Evolutionary conservation across 2,113 vertebrate genomes (phyloP), one percentile per base, ranked within the genome.

Genomic region (Lepus americanus): DNA sequence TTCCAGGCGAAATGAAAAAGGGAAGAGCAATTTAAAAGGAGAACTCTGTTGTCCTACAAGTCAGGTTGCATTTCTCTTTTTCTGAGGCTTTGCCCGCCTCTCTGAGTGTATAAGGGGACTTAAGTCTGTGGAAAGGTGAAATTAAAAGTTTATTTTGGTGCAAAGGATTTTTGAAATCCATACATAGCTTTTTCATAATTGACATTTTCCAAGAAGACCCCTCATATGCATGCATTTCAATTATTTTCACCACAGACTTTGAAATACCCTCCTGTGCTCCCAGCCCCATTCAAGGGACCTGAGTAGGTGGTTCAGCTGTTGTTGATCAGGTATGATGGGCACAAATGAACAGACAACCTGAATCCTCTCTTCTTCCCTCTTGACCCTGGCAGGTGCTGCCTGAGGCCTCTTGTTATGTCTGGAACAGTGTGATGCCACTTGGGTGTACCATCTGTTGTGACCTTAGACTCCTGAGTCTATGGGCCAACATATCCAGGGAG

Each of bases 1-100:
- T n/a, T 20, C 72, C 69, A 66, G 94, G 77, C 63, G 90, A 70
- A 83, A n/a, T 49, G 53, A 25, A 55, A 66, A 74, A 88, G n/a
- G n/a, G 59, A 92, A 95, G 81, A 87, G 33, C 27, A 49, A 76
- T 94, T 92, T 79, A 82, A 39, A n/a, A 88, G 29, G 36, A 29
- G 25, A 94, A 79, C 12, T 9, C 25, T 77, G 31, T 20, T 36
- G 55, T 79, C 49, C 23, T 67, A 23, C 31, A 33, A 64, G n/a
- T 70, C 70, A 76, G 85, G 44, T 29, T 55, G 39, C 16, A 9
- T n/a, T 94, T 93, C n/a, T 77, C 53, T 80, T 64, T 77, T 67
- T 23, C 69, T 83, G 1, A 13, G 20, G 69, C 61, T 91, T 77
- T 90, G 81, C 78, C 66, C 4, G 2, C 29, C 17, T 85, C 86